Conservation (phyloP, 2,797 vertebrate genomes). For the Ambastaia sidthimunki region DNA sequence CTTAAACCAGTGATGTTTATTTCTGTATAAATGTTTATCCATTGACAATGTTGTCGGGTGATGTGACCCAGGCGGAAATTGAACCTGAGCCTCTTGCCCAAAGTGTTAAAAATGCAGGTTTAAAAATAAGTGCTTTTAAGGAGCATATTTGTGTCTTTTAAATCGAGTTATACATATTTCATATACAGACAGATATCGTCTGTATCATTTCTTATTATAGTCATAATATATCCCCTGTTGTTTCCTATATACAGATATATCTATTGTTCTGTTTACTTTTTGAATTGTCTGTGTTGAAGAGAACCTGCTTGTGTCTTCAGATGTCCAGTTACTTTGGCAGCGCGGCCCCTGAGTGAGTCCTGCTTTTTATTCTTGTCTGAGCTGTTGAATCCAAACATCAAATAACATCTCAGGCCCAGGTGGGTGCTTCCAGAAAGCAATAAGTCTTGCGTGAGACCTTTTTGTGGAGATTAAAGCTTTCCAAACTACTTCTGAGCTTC, state of each 20-base stretch:
- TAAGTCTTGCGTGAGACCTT: slow-evolving; percentile 46
- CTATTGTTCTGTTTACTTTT: background rate
- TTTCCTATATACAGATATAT: too few species aligned
- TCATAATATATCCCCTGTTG: background rate
- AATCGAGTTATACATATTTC: too few species aligned
- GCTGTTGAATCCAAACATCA: slow-evolving; percentile 9
- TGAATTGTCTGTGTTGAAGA: background rate
- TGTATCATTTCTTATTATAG: background rate
- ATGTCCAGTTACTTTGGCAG: background rate
- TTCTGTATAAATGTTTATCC: too few species aligned
- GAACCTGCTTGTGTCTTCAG: background rate
- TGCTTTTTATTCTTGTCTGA: background rate
- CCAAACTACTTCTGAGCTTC: slow-evolving; percentile 27
- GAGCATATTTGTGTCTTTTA: too few species aligned
- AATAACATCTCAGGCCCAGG: slow-evolving; percentile 27
- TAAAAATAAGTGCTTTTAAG: too few species aligned
- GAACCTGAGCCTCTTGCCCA: too few species aligned
- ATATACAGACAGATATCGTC: too few species aligned
- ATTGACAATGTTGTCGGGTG: too few species aligned
- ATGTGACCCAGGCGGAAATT: too few species aligned
- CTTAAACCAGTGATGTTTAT: too few species aligned
- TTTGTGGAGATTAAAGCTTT: slow-evolving; percentile 53
- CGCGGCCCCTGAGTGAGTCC: background rate
- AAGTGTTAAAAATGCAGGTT: too few species aligned
- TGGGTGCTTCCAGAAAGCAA: slow-evolving; percentile 13